Evolutionary conservation across 1,140 invertebrate species (phyloP), one percentile per base, ranked within the genome.

Genomic region (Goniozus legneri): DNA sequence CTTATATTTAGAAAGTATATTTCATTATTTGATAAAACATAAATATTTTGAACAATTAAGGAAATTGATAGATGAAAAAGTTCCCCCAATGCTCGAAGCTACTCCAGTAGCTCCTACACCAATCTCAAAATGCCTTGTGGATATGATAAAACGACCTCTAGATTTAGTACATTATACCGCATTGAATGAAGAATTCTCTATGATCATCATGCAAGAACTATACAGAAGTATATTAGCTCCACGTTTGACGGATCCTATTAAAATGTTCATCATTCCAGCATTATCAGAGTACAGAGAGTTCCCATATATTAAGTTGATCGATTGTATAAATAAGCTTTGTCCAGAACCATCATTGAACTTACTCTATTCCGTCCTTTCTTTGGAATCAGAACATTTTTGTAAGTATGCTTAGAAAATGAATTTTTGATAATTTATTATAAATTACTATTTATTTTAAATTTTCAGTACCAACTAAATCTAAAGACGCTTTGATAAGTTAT

Each of bases 121-220:
- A 8, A 73, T 91, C 6, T 80, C 87, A 20, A 83, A 82, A 43
- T 86, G 85, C 51, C 72, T 94, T 8, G 76, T 92, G 41, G 83
- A 88, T 48, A 79, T 95, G 47, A 82, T 94, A 33, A 78, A 85
- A 50, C 79, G 84, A 52, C 91, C 92, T 0, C 66, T 95, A 32
- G 67, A 73, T 51, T 73, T 82, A 50, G 74, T 75, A 6, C 49
- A 63, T 35, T 41, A 47, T 22, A 39, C 45, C 30, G 44, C 60
- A 32, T 53, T 54, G 30, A 45, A 54, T 20, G 62, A 70, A 54
- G 67, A 74, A 31, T 80, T 78, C 51, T 71, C 60, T 12, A 44
- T 51, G 34, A 47, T 66, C 2, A 56, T 75, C 22, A 40, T 77
- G 13, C 50, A 54, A 3, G 48, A 67, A 46, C 58, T 76, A 18